Conservation (phyloP, 1,140 invertebrate genomes). For the Drosophila gunungcola region DNA sequence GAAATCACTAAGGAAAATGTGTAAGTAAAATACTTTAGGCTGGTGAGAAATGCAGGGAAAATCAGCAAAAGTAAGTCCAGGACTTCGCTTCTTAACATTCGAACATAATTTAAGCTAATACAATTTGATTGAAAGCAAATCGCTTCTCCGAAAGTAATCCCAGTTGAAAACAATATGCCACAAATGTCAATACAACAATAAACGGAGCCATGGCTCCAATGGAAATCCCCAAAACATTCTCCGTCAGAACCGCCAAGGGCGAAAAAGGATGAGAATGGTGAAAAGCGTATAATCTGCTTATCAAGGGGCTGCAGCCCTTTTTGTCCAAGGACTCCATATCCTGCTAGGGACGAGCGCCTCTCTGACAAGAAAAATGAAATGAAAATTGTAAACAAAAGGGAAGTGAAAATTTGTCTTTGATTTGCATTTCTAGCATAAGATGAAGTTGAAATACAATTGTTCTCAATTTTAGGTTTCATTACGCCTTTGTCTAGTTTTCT, state of each 20-base stretch:
- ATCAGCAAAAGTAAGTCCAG: not conserved
- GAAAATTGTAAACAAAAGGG: slow-evolving; percentile 54
- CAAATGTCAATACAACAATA: slow-evolving; percentile 58
- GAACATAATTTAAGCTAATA: slow-evolving; percentile 7
- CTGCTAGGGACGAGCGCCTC: slow-evolving; percentile 1
- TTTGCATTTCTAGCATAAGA: slow-evolving; percentile 57
- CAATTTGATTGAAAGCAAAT: slow-evolving; percentile 2
- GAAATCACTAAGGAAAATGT: slow-evolving; percentile 11
- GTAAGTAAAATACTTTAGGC: slow-evolving; percentile 17
- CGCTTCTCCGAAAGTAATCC: slow-evolving; percentile 23
- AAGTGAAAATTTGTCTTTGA: slow-evolving; percentile 72
- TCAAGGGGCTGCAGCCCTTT: slow-evolving; percentile 53
- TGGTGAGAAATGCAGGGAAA: not conserved
- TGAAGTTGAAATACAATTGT: slow-evolving; percentile 60
- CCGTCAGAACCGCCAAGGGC: slow-evolving; percentile 7
- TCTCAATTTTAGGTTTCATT: slow-evolving; percentile 6
- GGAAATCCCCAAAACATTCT: slow-evolving; percentile 43
- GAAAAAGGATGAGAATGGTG: slow-evolving; percentile 48
- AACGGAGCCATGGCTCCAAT: slow-evolving; percentile 2
- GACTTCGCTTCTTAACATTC: not conserved
- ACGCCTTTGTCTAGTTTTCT: slow-evolving; percentile 9
- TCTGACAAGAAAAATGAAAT: slow-evolving; percentile 46
- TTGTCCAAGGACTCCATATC: not conserved
- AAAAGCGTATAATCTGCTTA: slow-evolving; percentile 73
- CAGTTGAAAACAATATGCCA: slow-evolving; percentile 59